Conservation (phyloP, 2,888 invertebrate genomes). For the Stictocephala bisonia region DNA sequence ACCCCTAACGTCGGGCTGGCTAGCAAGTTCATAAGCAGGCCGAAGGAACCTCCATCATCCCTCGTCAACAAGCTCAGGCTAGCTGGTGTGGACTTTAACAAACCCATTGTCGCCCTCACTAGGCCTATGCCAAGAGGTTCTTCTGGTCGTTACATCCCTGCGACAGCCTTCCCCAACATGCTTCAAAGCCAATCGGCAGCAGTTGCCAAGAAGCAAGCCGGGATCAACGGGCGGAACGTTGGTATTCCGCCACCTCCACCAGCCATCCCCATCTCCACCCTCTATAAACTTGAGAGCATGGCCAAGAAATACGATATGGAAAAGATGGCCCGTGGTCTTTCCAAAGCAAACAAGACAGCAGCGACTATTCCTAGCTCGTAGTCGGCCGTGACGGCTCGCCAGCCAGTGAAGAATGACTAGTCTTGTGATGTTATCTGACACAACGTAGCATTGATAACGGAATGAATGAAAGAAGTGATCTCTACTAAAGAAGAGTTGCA, state of each 20-base stretch:
- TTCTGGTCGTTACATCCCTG: constrained; percentile 32
- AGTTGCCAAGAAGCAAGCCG: constrained; percentile 42
- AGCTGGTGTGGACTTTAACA: no score
- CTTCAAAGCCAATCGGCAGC: constrained; percentile 18
- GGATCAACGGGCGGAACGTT: constrained; percentile 44
- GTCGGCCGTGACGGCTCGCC: no score
- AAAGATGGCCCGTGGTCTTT: constrained; percentile 60
- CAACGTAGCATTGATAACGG: no score
- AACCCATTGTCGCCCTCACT: neutral
- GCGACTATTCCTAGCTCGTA: constrained; percentile 37
- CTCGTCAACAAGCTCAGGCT: no score
- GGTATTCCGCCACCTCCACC: constrained; percentile 53
- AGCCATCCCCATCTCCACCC: constrained; percentile 55
- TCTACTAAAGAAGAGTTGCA: no score
- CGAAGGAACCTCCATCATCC: neutral
- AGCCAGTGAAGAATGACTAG: no score
- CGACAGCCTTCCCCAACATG: constrained; percentile 4
- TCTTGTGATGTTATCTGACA: no score
- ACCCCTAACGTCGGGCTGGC: constrained; percentile 9
- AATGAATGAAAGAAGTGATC: no score
- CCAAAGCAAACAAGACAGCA: constrained; percentile 55
- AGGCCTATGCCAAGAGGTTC: no score
- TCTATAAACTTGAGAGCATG: constrained; percentile 58
- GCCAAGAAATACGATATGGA: constrained; percentile 60
- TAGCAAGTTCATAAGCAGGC: constrained; percentile 11